A percentile compares a stretch with the other conserved stretches of the same genome.
These are phyloP conservation scores for Drosophila nebulosa DNA, from an alignment of 1,140 invertebrate genomes.

Conservation along the genomic window DNA sequence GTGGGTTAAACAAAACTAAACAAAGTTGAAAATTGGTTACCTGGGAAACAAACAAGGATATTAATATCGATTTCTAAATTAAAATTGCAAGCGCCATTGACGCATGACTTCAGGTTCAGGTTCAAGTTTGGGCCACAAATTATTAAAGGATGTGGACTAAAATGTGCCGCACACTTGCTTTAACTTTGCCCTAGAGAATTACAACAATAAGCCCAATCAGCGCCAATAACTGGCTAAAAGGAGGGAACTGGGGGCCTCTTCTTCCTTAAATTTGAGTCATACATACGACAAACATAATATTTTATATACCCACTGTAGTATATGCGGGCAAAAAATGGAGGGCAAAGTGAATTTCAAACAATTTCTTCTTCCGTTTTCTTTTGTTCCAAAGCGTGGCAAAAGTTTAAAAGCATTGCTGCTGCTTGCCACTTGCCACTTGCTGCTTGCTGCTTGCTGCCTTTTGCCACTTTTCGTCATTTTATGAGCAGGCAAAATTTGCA, in stretches of 20 bases:
- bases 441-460: too few relatives aligned
- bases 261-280: slow-evolving; percentile 56
- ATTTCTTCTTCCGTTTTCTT: not conserved
- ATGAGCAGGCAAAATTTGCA: slow-evolving; percentile 34
- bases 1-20: not conserved
- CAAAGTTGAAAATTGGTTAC: not conserved
- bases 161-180: too few relatives aligned
- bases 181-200: not conserved
- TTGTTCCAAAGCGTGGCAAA: slow-evolving; percentile 18
- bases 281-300: slow-evolving; percentile 46
- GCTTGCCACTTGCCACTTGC: slow-evolving; percentile 2
- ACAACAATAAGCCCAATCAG: slow-evolving; percentile 48
- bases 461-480: slow-evolving; percentile 33
- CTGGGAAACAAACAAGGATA: not conserved
- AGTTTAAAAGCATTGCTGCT: slow-evolving; percentile 52
- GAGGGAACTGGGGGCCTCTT: not conserved
- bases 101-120: not conserved
- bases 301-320: too few relatives aligned
- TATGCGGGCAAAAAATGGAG: slow-evolving; percentile 7
- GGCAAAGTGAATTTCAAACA: slow-evolving; percentile 7
- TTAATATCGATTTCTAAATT: not conserved
- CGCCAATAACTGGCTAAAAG: slow-evolving; percentile 28
- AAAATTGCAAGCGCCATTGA: not conserved
- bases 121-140: not conserved
- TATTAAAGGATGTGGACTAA: too few relatives aligned